These are phyloP conservation scores for Loris lydekkerianus DNA, from an alignment of 2,797 vertebrate genomes.

Conservation along the genomic window DNA sequence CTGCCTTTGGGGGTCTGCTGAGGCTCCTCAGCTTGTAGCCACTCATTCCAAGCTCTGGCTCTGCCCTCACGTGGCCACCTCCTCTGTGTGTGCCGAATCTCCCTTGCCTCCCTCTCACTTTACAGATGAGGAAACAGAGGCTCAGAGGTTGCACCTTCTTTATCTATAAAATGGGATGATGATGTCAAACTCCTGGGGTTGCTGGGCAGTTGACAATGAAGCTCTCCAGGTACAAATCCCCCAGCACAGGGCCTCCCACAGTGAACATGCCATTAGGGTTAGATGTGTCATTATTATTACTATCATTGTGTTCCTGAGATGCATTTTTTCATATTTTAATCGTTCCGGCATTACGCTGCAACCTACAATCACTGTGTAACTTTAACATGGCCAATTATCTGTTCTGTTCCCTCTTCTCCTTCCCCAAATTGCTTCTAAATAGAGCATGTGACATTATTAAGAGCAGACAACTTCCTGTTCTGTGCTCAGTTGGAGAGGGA, in stretches of 20 bases:
- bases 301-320: not conserved
- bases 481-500: not conserved
- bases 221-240: not conserved
- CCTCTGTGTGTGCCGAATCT: not conserved
- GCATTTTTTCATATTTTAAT: not conserved
- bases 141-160: not conserved
- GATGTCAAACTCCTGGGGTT: not conserved
- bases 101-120: not conserved
- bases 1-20: not conserved
- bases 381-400: not conserved
- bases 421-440: not conserved
- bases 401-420: not conserved
- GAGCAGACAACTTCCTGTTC: not conserved
- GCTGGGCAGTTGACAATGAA: not conserved
- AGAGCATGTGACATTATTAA: not conserved
- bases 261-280: accelerated
- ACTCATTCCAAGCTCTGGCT: not conserved
- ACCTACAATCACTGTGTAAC: not conserved
- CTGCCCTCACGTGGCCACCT: not conserved
- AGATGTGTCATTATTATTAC: too few species aligned
- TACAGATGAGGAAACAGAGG: not conserved
- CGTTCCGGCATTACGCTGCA: not conserved
- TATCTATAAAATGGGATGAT: not conserved
- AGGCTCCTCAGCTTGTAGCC: not conserved
- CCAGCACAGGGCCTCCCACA: not conserved